Evolutionary conservation across 2,113 vertebrate species (phyloP).

Genomic region (Seriola dumerili): DNA sequence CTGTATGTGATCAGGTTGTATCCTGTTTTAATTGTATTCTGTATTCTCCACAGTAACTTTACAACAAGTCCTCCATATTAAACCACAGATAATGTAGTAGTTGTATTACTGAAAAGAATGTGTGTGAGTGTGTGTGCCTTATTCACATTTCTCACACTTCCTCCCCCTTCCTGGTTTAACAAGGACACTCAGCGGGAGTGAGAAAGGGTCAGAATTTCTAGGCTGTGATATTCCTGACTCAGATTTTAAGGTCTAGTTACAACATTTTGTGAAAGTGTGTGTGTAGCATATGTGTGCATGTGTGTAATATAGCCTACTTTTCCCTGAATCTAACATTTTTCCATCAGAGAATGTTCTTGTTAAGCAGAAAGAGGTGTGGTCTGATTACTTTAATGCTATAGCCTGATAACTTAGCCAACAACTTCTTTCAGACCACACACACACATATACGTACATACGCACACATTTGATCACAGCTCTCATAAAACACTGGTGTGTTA

Average conservation of each 20-base stretch:
- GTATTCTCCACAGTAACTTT: too few species aligned
- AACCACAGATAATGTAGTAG: too few species aligned
- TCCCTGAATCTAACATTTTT: background rate
- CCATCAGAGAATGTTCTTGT: background rate
- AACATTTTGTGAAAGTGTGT: constrained; percentile 19
- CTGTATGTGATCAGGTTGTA: too few species aligned
- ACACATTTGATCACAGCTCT: background rate
- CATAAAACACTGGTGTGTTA: background rate
- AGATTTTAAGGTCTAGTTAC: constrained; percentile 38
- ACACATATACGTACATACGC: background rate
- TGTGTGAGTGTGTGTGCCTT: background rate
- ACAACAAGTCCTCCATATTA: too few species aligned
- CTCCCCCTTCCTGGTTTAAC: constrained; percentile 35
- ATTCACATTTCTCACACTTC: constrained; percentile 29
- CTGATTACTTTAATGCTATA: background rate
- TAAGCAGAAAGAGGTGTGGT: background rate
- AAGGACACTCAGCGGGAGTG: constrained; percentile 40
- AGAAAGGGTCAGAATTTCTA: constrained; percentile 31
- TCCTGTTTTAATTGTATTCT: too few species aligned
- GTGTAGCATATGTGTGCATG: background rate
- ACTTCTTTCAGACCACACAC: background rate
- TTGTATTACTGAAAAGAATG: background rate
- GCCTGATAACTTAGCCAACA: background rate
- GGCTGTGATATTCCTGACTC: constrained; percentile 51
- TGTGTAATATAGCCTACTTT: background rate